phyloP scores from a whole-genome alignment of 2,113 vertebrate species.

The Rhinoptilus africanus region DNA sequence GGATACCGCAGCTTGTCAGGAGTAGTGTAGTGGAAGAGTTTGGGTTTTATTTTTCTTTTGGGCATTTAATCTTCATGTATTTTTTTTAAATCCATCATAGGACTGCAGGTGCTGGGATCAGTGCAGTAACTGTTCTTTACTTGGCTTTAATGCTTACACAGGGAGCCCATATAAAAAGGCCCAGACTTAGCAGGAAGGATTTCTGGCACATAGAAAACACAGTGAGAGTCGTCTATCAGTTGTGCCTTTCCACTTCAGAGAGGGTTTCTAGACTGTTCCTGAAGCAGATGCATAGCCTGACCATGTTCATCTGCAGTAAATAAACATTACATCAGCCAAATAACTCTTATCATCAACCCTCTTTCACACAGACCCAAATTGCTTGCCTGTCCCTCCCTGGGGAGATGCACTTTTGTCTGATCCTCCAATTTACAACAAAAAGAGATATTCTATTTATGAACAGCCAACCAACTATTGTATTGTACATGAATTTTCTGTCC shows the following conservation, averaged over 20 bases:
- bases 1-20: background rate
- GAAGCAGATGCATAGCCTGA: background rate
- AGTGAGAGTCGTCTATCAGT: background rate
- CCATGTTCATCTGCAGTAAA: background rate
- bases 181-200: background rate
- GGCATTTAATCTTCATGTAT: background rate
- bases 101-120: background rate
- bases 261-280: background rate
- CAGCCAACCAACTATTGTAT: background rate
- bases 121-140: background rate
- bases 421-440: background rate
- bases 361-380: background rate
- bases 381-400: background rate
- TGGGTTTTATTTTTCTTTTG: background rate
- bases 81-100: background rate
- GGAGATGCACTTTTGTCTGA: background rate
- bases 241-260: background rate
- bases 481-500: background rate
- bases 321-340: background rate
- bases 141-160: background rate
- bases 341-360: background rate
- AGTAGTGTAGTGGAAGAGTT: background rate
- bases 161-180: background rate
- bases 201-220: background rate
- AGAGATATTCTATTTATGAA: background rate